Evolutionary conservation across 2,888 invertebrate genomes (phyloP), one percentile per base, ranked within the genome.

Genomic region (Ethmia dodecea): DNA sequence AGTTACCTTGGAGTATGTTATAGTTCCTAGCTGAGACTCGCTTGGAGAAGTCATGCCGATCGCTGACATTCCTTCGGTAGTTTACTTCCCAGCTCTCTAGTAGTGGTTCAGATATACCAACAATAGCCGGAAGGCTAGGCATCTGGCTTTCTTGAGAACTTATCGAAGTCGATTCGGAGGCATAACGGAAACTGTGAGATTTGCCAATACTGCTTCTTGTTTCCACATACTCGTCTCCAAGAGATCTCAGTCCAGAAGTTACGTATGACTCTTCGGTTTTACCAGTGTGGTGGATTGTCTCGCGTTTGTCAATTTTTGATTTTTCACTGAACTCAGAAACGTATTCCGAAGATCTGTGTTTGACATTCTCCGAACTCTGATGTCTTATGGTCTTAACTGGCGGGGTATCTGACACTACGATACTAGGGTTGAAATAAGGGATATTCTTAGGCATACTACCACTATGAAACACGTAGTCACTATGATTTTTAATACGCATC

Each of bases 101-200:
- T 13, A 86, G 48, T 1, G 87, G 86, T 52, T 87, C 87, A 1
- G 87, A 84, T 37, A 86, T 86, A 9, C 87, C 87, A 10, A 86
- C 84, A 5, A 86, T 83, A 10, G 86, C 83, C 10, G 87, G 87
- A 30, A 87, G 62, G 61, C 87, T 87, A 12, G 87, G 86, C 79
- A 87, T 73, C 47, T 86, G 86, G 45, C 72, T 83, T 40, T 86
- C 87, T 41, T 86, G 86, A 12, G 81, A 84, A 47, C 80, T 78
- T 35, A 81, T 74, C 2, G 86, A 84, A 35, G 78, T 66, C 6
- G 78, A 68, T 49, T 89, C 88, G 18, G 88, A 87, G 43, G 88
- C 86, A 60, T 87, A 88, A 54, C 90, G 89, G 70, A 93, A 93
- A 56, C 93, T 93, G 45, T 92, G 91, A 2, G 92, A 91, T 63